phyloP scores from a whole-genome alignment of 2,113 vertebrate genomes.

The Urocitellus parryii region DNA sequence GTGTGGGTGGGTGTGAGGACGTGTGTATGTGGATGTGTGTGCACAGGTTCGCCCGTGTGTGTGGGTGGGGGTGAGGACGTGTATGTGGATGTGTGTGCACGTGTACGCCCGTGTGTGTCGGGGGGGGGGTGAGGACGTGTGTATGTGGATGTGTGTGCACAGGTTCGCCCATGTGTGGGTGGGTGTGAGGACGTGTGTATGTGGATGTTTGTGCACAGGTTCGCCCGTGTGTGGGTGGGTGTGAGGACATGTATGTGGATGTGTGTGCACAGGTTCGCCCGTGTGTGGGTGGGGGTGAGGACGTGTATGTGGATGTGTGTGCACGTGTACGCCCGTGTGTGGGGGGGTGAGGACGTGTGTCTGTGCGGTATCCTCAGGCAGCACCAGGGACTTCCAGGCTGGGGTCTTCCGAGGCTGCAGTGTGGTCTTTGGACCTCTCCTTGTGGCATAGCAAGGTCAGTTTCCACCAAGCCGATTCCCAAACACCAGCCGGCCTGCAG shows the following conservation, averaged over 20 bases:
- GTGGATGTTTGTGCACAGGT: neutral
- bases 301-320: neutral
- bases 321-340: too few species aligned
- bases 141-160: too few species aligned
- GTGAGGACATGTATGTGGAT: neutral
- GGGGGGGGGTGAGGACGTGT: neutral
- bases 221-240: too few species aligned
- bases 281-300: neutral
- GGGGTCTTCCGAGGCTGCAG: accelerated
- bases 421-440: neutral
- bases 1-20: neutral
- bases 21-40: too few species aligned
- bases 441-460: neutral
- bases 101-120: too few species aligned
- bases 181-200: accelerated
- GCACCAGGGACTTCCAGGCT: neutral
- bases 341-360: neutral
- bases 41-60: too few species aligned
- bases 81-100: neutral
- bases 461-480: neutral
- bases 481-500: neutral
- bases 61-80: neutral
- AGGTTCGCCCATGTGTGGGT: too few species aligned
- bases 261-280: too few species aligned
- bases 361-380: too few species aligned